A percentile compares a stretch with the other conserved stretches of the same genome.
Conservation (phyloP, 2,888 invertebrate genomes). For the Pachycephus smyrnensis region DNA sequence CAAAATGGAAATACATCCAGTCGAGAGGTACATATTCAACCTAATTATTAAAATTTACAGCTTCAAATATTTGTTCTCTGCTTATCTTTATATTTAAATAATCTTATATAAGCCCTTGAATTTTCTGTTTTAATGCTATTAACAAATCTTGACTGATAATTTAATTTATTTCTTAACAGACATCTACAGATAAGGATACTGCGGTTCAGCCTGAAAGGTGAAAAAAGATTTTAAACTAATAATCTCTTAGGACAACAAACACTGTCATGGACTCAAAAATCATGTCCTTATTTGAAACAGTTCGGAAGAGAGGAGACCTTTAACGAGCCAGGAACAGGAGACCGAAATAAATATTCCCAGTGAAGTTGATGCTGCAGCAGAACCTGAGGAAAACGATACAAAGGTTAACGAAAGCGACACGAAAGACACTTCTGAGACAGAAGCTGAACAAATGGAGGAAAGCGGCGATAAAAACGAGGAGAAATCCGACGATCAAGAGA, state of each 20-base stretch:
- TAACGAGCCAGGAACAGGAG: slow-evolving; percentile 26
- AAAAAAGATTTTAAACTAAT: slow-evolving; percentile 18
- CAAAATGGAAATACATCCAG: slow-evolving; percentile 65
- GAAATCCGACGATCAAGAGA: slow-evolving; percentile 60
- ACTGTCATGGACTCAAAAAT: background rate
- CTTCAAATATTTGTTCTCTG: slow-evolving; percentile 7
- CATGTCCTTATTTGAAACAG: slow-evolving; percentile 33
- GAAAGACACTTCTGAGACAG: slow-evolving; percentile 49
- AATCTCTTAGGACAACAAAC: background rate
- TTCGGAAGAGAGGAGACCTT: slow-evolving; percentile 51
- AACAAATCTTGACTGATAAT: background rate
- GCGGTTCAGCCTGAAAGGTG: slow-evolving; percentile 53
- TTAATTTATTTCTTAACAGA: slow-evolving; percentile 46
- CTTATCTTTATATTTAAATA: slow-evolving; percentile 11
- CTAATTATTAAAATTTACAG: slow-evolving; percentile 30
- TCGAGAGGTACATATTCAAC: slow-evolving; percentile 58
- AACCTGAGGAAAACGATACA: slow-evolving; percentile 6
- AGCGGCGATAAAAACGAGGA: slow-evolving; percentile 60
- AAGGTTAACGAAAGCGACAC: slow-evolving; percentile 42
- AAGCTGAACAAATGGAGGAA: slow-evolving; percentile 61
- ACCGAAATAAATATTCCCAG: background rate
- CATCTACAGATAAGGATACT: slow-evolving; percentile 61
- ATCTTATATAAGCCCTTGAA: background rate
- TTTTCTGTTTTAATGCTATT: background rate
- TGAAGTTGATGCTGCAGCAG: slow-evolving; percentile 10